These are phyloP conservation scores for Drosophila heteroneura DNA, from an alignment of 2,888 invertebrate genomes.

Conservation along the genomic window DNA sequence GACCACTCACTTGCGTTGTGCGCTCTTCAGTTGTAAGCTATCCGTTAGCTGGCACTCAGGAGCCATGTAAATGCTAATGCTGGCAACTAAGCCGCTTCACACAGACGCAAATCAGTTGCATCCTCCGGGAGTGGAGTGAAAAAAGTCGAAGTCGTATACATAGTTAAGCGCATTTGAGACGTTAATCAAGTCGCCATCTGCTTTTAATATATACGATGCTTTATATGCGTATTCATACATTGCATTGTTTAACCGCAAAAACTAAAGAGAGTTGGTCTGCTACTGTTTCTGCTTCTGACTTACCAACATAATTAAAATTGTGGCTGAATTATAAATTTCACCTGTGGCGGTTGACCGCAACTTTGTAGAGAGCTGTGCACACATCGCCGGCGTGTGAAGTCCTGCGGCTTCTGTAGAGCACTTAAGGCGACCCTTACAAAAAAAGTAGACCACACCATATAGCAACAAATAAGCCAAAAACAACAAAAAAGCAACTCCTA, in stretches of 20 bases:
- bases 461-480: slow-evolving; percentile 24
- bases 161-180: slow-evolving; percentile 37
- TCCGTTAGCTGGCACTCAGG: slow-evolving; percentile 38
- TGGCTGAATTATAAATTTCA: slow-evolving; percentile 76
- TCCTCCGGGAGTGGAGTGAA: not conserved
- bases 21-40: slow-evolving; percentile 9
- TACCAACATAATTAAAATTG: slow-evolving; percentile 77
- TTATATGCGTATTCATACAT: slow-evolving; percentile 54
- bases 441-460: slow-evolving; percentile 19
- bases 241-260: slow-evolving; percentile 41
- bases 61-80: slow-evolving; percentile 53
- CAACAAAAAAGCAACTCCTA: not conserved
- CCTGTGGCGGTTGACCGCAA: slow-evolving; percentile 75
- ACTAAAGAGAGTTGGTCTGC: not conserved
- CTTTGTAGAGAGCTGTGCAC: slow-evolving; percentile 44
- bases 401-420: slow-evolving; percentile 61
- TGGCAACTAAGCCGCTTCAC: slow-evolving; percentile 42
- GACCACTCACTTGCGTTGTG: slow-evolving; percentile 10
- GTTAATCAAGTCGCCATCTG: slow-evolving; percentile 28
- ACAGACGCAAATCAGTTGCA: slow-evolving; percentile 17
- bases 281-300: slow-evolving; percentile 34
- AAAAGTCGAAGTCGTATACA: not conserved
- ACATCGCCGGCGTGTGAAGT: slow-evolving; percentile 58
- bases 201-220: slow-evolving; percentile 26
- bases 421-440: slow-evolving; percentile 54